phyloP scores from a whole-genome alignment of 2,797 vertebrate genomes.

The Pempheris klunzingeri region DNA sequence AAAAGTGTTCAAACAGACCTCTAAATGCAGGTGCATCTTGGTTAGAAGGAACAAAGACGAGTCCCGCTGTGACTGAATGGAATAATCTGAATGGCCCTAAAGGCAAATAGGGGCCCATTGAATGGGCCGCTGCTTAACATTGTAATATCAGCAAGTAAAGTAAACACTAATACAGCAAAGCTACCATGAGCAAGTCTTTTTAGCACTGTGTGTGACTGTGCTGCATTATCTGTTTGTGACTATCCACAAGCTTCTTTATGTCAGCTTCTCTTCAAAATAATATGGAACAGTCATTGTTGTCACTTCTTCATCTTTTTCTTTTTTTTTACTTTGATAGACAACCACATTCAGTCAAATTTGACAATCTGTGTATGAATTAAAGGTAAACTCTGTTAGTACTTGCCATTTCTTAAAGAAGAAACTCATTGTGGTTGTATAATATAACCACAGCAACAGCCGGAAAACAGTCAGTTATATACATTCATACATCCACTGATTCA shows the following conservation, averaged over 20 bases:
- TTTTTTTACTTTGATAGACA: neutral
- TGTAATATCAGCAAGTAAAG: slow-evolving; percentile 39
- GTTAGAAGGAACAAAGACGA: slow-evolving; percentile 54
- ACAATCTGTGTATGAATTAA: neutral
- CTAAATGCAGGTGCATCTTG: slow-evolving; percentile 68
- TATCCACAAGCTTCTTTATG: neutral
- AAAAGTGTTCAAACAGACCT: slow-evolving; percentile 70
- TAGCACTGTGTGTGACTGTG: slow-evolving; percentile 2
- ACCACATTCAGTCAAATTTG: neutral
- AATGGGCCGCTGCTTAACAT: slow-evolving; percentile 24
- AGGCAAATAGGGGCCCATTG: slow-evolving; percentile 29
- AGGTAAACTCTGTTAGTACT: neutral
- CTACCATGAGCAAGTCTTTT: slow-evolving; percentile 14
- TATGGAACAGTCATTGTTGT: neutral
- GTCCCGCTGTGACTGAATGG: slow-evolving; percentile 14
- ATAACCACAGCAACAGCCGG: neutral
- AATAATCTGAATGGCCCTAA: slow-evolving; percentile 55
- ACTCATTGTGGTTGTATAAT: neutral
- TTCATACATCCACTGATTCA: neutral
- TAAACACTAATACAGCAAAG: slow-evolving; percentile 54
- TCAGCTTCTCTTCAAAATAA: neutral
- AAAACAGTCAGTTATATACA: neutral
- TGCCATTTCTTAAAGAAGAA: neutral
- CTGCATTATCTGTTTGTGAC: slow-evolving; percentile 3
- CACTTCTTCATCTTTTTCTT: neutral